These are phyloP conservation scores for Sphaeramia orbicularis DNA, from an alignment of 2,797 vertebrate genomes.

Conservation along the genomic window DNA sequence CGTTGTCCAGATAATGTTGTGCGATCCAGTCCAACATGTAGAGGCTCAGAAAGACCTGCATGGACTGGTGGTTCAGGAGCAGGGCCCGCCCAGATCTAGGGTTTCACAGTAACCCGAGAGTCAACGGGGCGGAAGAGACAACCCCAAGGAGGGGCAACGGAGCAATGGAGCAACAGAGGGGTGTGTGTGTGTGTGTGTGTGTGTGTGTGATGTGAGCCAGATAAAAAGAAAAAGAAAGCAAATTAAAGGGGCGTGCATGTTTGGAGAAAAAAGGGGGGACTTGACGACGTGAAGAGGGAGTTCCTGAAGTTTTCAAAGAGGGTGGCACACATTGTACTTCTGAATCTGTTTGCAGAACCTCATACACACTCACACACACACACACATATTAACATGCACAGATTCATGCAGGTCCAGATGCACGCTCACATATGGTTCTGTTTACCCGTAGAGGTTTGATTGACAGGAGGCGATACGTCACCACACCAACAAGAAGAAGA, in stretches of 20 bases:
- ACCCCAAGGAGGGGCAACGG: slow-evolving; percentile 49
- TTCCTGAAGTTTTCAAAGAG: slow-evolving; percentile 74
- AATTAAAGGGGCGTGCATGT: slow-evolving; percentile 66
- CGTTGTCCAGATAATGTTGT: neutral
- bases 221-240: slow-evolving; percentile 53
- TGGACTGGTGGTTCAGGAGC: slow-evolving; percentile 26
- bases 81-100: slow-evolving; percentile 69
- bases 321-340: slow-evolving; percentile 48
- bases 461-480: too few relatives aligned
- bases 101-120: slow-evolving; percentile 74
- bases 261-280: slow-evolving; percentile 32
- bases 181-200: slow-evolving; percentile 38
- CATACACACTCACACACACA: slow-evolving; percentile 18
- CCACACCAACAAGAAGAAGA: too few relatives aligned
- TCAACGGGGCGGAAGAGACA: slow-evolving; percentile 37
- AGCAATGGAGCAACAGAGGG: slow-evolving; percentile 35
- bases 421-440: slow-evolving; percentile 20
- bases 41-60: slow-evolving; percentile 41
- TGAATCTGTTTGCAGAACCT: slow-evolving; percentile 32
- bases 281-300: slow-evolving; percentile 67
- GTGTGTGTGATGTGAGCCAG: slow-evolving; percentile 33
- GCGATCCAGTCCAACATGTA: slow-evolving; percentile 1
- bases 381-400: slow-evolving; percentile 4
- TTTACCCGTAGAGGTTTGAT: slow-evolving; percentile 11
- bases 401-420: slow-evolving; percentile 20